These are phyloP conservation scores for Stramonita haemastoma DNA, from an alignment of 2,888 invertebrate genomes.

Conservation along the genomic window DNA sequence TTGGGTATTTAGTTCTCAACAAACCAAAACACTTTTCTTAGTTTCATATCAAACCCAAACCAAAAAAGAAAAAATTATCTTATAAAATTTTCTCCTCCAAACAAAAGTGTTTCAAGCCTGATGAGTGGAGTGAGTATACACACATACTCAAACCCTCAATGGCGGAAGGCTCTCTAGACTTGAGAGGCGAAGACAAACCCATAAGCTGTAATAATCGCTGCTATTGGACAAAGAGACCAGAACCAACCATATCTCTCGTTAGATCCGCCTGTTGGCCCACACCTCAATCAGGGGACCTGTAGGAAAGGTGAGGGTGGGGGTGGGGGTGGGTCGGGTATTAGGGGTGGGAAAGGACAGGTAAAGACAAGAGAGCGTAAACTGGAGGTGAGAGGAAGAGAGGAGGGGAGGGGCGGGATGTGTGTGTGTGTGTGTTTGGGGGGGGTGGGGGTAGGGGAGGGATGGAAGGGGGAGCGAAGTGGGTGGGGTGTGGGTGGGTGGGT, in stretches of 20 bases:
- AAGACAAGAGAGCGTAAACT: neutral
- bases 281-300: neutral
- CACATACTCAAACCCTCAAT: conserved; percentile 3
- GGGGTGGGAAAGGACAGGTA: neutral
- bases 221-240: neutral
- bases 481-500: neutral
- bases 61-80: no score
- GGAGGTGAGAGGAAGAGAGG: neutral
- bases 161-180: neutral
- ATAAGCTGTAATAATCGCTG: neutral
- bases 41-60: no score
- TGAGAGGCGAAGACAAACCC: neutral
- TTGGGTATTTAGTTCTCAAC: no score
- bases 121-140: neutral
- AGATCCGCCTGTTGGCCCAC: neutral
- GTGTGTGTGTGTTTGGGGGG: neutral
- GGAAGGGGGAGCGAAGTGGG: neutral
- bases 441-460: neutral
- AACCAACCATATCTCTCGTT: neutral
- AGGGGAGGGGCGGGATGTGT: neutral
- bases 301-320: neutral
- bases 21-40: no score
- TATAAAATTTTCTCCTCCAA: no score
- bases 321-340: neutral
- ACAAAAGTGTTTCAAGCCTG: neutral